A percentile compares a stretch with the other conserved stretches of the same genome.
phyloP scores from a whole-genome alignment of 35 echinoderm and acorn worm species.

The Lytechinus variegatus region DNA sequence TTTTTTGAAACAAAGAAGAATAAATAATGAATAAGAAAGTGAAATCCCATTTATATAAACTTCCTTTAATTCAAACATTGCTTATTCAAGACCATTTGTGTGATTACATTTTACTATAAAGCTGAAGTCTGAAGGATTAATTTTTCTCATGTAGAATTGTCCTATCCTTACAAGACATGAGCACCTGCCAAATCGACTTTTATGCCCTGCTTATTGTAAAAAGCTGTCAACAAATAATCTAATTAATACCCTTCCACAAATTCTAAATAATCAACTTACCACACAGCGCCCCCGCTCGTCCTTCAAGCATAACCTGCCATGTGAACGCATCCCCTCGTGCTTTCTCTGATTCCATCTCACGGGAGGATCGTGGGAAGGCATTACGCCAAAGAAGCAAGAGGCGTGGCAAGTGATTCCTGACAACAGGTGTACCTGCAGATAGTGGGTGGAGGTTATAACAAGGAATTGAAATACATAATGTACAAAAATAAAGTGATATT shows the following conservation, averaged over 20 bases:
- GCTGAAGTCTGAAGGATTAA: too few relatives aligned
- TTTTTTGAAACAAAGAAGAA: too few relatives aligned
- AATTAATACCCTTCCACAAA: neutral
- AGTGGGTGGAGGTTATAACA: neutral
- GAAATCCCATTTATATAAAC: too few relatives aligned
- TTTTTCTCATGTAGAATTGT: too few relatives aligned
- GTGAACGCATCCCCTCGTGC: conserved; percentile 99
- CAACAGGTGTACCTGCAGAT: conserved; percentile 75
- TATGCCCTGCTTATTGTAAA: neutral
- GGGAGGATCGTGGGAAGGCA: conserved; percentile 94
- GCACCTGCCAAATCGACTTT: neutral
- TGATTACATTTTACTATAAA: too few relatives aligned
- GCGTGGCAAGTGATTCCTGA: conserved; percentile 83
- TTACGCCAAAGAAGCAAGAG: conserved; percentile 93
- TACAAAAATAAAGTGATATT: neutral
- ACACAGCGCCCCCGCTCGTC: conserved; percentile 91
- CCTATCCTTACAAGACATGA: too few relatives aligned
- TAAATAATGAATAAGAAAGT: too few relatives aligned
- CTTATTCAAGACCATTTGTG: too few relatives aligned
- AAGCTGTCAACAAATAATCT: neutral
- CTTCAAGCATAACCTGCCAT: conserved; percentile 97
- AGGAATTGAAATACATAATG: neutral
- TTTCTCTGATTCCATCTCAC: conserved; percentile 97
- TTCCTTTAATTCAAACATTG: too few relatives aligned
- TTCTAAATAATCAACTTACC: conserved; percentile 61